Conservation (phyloP, 35 echinoderm and acorn worm genomes). For the Lytechinus pictus region DNA sequence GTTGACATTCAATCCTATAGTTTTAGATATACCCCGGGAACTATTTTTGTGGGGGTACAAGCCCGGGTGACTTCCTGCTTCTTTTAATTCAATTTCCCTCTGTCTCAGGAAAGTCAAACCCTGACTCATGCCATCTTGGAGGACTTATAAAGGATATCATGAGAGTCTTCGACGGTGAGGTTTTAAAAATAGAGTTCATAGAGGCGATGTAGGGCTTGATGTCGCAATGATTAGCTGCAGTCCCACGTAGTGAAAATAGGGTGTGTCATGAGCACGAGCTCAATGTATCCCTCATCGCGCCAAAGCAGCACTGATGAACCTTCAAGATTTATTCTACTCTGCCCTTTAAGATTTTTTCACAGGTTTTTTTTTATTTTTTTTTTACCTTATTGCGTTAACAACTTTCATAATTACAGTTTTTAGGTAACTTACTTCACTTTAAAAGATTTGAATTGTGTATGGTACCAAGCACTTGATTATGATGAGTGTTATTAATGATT, state of each 20-base stretch:
- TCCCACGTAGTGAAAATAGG: neutral
- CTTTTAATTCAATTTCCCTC: slow-evolving; percentile 5
- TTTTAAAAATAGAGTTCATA: neutral
- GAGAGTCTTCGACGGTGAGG: neutral
- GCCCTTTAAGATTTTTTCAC: too few relatives aligned
- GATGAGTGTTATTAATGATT: too few relatives aligned
- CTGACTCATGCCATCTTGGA: neutral
- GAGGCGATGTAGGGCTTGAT: neutral
- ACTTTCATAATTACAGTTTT: too few relatives aligned
- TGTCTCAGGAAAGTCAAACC: neutral
- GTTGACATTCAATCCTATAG: neutral
- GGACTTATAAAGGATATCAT: neutral
- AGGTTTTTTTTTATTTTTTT: too few relatives aligned
- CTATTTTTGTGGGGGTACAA: neutral
- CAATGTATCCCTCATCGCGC: neutral
- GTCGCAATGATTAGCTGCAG: neutral
- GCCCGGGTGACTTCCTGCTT: neutral
- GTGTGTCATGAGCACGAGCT: neutral
- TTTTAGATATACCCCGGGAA: neutral
- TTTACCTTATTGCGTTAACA: too few relatives aligned
- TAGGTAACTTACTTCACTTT: too few relatives aligned
- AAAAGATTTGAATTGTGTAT: too few relatives aligned
- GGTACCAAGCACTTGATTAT: too few relatives aligned
- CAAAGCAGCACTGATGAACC: neutral
- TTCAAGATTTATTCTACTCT: too few relatives aligned